These are phyloP conservation scores for Haliclona indistincta DNA, from an alignment of 37 sponge, comb jelly and placozoan genomes.

Conservation along the genomic window DNA sequence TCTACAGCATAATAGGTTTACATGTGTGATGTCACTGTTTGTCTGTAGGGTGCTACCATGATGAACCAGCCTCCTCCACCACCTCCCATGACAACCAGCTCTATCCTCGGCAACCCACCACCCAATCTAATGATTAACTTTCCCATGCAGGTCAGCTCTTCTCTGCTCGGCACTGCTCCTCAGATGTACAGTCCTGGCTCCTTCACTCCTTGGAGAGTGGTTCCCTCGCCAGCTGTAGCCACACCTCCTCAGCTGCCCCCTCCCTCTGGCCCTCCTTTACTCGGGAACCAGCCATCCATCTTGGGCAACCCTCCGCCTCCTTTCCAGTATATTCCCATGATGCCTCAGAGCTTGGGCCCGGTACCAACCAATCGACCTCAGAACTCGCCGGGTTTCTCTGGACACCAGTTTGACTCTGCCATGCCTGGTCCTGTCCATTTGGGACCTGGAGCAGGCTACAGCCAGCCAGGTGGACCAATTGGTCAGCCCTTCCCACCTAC, in stretches of 20 bases:
- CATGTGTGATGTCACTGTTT: neutral
- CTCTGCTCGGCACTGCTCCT: constrained; percentile 53
- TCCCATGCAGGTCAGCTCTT: constrained; percentile 1
- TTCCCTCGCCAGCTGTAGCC: constrained; percentile 1
- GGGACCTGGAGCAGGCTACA: too few relatives aligned
- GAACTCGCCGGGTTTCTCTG: constrained; percentile 17
- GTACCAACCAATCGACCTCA: constrained; percentile 15
- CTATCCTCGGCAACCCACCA: constrained; percentile 58
- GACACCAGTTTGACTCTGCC: too few relatives aligned
- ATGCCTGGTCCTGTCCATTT: too few relatives aligned
- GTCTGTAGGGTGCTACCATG: neutral
- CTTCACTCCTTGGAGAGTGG: neutral
- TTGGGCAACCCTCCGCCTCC: constrained; percentile 66
- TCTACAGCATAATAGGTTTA: neutral
- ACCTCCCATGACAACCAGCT: constrained; percentile 35
- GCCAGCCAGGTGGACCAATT: too few relatives aligned
- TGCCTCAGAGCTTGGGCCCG: constrained; percentile 20
- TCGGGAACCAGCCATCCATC: constrained; percentile 23
- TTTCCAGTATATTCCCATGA: too few relatives aligned
- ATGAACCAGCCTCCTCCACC: neutral
- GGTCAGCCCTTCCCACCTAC: too few relatives aligned
- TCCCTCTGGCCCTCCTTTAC: neutral
- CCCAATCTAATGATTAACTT: neutral
- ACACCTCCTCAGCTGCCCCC: constrained; percentile 11
- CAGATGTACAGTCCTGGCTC: too few relatives aligned